Evolutionary conservation across 2,113 vertebrate species (phyloP).

Genomic region (Arenaria interpres): DNA sequence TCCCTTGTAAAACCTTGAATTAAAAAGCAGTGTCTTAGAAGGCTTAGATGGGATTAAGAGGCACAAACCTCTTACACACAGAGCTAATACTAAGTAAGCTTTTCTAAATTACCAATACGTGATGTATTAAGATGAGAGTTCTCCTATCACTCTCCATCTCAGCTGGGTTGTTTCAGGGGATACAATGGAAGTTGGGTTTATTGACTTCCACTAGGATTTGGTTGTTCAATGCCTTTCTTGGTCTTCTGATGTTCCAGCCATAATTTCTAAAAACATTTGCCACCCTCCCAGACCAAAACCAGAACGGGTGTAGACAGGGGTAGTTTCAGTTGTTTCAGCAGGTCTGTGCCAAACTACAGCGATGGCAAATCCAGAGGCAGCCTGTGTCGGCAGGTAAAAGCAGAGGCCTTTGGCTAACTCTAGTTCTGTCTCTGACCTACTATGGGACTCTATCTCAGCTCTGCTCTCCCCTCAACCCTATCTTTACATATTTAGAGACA

Average conservation of each 20-base stretch:
- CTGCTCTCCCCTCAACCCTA: background rate
- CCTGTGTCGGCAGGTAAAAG: background rate
- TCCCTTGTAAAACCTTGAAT: slow-evolving; percentile 15
- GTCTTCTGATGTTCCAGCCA: background rate
- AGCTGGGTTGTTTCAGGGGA: background rate
- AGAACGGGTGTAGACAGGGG: background rate
- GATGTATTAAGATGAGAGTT: background rate
- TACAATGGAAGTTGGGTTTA: background rate
- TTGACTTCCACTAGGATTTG: background rate
- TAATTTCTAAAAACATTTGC: background rate
- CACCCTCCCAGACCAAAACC: background rate
- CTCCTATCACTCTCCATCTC: background rate
- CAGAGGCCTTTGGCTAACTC: background rate
- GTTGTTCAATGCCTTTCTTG: background rate
- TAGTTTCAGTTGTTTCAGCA: background rate
- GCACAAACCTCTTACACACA: slow-evolving; percentile 39
- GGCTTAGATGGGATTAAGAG: slow-evolving; percentile 26
- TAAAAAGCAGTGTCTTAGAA: slow-evolving; percentile 42
- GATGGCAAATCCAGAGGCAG: background rate
- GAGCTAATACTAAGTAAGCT: slow-evolving; percentile 21
- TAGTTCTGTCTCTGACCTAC: background rate
- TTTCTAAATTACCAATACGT: background rate
- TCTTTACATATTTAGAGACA: background rate
- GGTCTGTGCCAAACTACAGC: background rate
- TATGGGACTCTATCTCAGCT: background rate